A percentile compares a stretch with the other conserved stretches of the same genome.
phyloP scores from a whole-genome alignment of 2,797 vertebrate genomes.

The Neoniphon sammara region DNA sequence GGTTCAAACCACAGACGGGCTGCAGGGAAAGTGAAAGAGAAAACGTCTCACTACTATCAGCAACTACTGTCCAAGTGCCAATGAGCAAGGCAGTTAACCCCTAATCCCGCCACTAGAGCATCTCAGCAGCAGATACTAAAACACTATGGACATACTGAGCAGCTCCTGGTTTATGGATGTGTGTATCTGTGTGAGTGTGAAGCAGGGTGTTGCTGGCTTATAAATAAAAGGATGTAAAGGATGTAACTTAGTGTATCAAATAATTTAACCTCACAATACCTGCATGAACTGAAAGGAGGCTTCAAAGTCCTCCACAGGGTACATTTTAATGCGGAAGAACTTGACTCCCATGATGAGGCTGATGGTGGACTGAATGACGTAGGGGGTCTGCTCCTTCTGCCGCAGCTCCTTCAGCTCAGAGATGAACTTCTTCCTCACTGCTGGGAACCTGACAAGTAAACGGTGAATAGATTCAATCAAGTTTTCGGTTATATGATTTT shows the following conservation, averaged over 20 bases:
- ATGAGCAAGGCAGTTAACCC: slow-evolving; percentile 39
- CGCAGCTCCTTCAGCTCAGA: slow-evolving; percentile 96
- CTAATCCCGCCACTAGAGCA: slow-evolving; percentile 35
- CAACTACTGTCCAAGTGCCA: slow-evolving; percentile 28
- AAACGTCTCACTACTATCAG: too few species aligned
- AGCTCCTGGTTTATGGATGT: slow-evolving; percentile 35
- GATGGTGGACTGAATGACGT: slow-evolving; percentile 95
- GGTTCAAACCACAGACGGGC: slow-evolving; percentile 7
- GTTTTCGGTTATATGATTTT: background rate
- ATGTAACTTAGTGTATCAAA: background rate
- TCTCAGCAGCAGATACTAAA: slow-evolving; percentile 4
- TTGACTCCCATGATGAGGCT: slow-evolving; percentile 99
- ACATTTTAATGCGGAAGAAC: slow-evolving; percentile 99
- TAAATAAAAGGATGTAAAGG: background rate
- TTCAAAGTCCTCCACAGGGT: slow-evolving; percentile 99
- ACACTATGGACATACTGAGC: slow-evolving; percentile 20
- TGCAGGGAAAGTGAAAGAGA: too few species aligned
- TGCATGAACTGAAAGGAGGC: slow-evolving; percentile 99
- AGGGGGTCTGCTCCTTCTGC: slow-evolving; percentile 96
- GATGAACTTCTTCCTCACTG: slow-evolving; percentile 98
- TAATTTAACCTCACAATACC: slow-evolving; percentile 77
- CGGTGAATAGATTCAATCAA: slow-evolving; percentile 34
- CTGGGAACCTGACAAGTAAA: slow-evolving; percentile 88
- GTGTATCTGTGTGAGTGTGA: background rate
- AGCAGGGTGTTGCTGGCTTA: background rate